Conservation (phyloP, 1,140 invertebrate species). For the Thaumatotibia leucotreta region DNA sequence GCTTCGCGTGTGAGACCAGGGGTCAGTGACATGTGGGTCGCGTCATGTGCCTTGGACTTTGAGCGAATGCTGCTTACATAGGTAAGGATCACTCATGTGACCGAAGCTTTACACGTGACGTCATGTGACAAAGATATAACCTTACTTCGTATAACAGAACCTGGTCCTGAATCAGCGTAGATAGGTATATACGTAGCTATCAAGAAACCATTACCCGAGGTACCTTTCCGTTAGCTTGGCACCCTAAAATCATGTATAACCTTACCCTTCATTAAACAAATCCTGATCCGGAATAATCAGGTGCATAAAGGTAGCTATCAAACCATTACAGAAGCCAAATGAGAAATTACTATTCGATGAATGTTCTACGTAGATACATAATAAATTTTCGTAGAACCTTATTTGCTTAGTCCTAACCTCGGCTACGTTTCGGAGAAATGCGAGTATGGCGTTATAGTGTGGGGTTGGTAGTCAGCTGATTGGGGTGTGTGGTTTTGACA, state of each 20-base stretch:
- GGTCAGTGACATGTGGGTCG: neutral
- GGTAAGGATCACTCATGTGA: no score
- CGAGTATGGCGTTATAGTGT: neutral
- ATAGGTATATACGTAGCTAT: no score
- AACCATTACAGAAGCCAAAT: neutral
- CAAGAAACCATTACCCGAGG: no score
- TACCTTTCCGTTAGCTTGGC: no score
- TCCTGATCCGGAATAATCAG: no score
- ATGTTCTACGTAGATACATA: neutral
- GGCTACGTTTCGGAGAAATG: neutral
- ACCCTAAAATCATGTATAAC: no score
- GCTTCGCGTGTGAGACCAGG: neutral
- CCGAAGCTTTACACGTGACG: no score
- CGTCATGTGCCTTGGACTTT: neutral
- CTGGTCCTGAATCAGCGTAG: no score
- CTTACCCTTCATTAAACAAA: no score
- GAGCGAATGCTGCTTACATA: constrained; percentile 8
- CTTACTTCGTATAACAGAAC: no score
- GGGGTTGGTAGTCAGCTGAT: neutral
- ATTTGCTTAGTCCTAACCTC: neutral
- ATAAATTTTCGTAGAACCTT: neutral
- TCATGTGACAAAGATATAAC: no score
- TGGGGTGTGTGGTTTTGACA: neutral
- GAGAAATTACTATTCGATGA: neutral
- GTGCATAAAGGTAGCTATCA: neutral